Evolutionary conservation across 2,113 vertebrate genomes (phyloP).

Genomic region (Corynorhinus townsendii): DNA sequence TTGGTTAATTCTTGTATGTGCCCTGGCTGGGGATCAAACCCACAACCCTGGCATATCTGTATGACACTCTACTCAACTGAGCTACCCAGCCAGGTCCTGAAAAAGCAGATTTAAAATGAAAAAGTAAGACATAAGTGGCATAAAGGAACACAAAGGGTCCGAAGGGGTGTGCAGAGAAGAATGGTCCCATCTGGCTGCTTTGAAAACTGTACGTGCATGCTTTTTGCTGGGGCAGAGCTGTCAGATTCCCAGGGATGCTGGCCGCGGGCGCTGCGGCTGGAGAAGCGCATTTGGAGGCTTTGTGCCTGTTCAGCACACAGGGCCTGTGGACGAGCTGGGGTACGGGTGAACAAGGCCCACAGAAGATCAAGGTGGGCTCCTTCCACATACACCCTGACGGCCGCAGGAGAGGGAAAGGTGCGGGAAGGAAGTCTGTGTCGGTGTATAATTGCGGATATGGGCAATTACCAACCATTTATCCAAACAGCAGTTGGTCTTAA

Average conservation of each 20-base stretch:
- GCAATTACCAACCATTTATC: conserved; percentile 88
- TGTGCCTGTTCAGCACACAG: conserved; percentile 79
- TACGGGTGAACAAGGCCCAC: conserved; percentile 90
- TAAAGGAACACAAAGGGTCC: background rate
- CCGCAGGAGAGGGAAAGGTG: conserved; percentile 90
- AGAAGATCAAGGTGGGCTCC: conserved; percentile 89
- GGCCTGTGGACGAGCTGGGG: conserved; percentile 85
- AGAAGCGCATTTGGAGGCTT: background rate
- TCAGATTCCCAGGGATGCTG: background rate
- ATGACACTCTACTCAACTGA: background rate
- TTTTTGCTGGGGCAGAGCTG: fast-evolving
- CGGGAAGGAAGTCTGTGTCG: conserved; percentile 74
- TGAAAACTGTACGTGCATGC: fast-evolving
- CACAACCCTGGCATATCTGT: background rate
- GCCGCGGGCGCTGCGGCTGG: background rate
- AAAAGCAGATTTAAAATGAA: background rate
- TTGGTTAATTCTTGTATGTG: background rate
- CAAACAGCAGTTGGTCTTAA: conserved; percentile 89
- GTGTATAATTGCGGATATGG: conserved; percentile 84
- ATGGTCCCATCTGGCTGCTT: fast-evolving
- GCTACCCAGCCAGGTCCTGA: background rate
- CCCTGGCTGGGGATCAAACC: background rate
- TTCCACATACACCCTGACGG: conserved; percentile 90
- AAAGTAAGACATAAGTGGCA: fast-evolving
- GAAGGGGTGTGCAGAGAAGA: background rate